Percentiles rank a stretch among this genome's conserved stretches.
Evolutionary conservation across 1,140 invertebrate genomes (phyloP).

Genomic region (Cecropterus lyciades): DNA sequence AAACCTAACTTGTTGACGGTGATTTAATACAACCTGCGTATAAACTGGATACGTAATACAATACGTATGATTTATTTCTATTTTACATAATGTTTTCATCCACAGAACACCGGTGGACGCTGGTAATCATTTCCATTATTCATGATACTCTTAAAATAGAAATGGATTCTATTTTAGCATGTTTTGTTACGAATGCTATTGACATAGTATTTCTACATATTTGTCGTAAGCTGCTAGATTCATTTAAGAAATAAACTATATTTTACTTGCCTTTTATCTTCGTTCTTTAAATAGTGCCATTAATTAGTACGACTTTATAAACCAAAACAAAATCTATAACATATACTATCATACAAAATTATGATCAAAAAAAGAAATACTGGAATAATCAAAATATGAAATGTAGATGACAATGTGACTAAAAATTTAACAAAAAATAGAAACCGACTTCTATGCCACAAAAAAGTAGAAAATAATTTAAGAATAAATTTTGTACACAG

Average conservation of each 20-base stretch:
- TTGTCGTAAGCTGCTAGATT: background rate
- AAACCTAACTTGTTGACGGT: slow-evolving; percentile 28
- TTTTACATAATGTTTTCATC: slow-evolving; percentile 27
- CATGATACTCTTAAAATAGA: background rate
- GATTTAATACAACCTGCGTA: slow-evolving; percentile 24
- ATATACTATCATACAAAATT: no score
- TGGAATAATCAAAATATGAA: no score
- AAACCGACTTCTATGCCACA: no score
- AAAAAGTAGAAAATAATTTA: no score
- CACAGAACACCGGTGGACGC: slow-evolving; percentile 6
- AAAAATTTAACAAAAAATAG: no score
- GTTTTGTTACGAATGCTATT: slow-evolving; percentile 1
- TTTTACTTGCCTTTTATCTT: background rate
- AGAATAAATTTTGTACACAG: no score
- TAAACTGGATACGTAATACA: slow-evolving; percentile 8
- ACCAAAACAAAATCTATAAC: no score
- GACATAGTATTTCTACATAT: background rate
- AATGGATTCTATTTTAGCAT: background rate
- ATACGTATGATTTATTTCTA: slow-evolving; percentile 17
- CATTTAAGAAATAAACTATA: background rate
- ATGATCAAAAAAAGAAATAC: no score
- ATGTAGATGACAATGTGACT: no score
- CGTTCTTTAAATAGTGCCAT: no score
- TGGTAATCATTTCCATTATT: slow-evolving; percentile 16
- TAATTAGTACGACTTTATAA: no score